phyloP scores from a whole-genome alignment of 2,797 vertebrate genomes.

The Phrynocephalus forsythii region DNA sequence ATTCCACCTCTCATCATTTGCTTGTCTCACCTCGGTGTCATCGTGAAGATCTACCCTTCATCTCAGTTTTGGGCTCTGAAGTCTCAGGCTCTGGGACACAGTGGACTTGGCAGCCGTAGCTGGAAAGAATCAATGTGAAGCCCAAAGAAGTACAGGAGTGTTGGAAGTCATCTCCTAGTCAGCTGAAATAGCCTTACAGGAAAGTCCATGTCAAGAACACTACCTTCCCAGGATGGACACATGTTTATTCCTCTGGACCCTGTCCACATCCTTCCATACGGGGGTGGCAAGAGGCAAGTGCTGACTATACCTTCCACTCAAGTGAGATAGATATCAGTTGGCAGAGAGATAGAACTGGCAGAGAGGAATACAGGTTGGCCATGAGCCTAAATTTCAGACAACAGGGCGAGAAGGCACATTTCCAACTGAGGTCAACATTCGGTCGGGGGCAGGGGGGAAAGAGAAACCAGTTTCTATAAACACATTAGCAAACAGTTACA shows the following conservation, averaged over 20 bases:
- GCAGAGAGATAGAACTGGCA: not conserved
- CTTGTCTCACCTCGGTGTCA: no score
- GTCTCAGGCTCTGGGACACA: no score
- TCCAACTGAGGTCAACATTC: slow-evolving; percentile 14
- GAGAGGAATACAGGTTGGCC: slow-evolving; percentile 23
- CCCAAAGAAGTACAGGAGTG: not conserved
- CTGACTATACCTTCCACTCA: not conserved
- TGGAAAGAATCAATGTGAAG: not conserved
- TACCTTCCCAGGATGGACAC: not conserved
- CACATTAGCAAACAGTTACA: slow-evolving; percentile 14
- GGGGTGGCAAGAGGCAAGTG: not conserved
- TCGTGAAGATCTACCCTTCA: no score
- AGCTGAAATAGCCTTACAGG: not conserved
- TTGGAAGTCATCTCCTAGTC: not conserved
- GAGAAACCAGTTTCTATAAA: slow-evolving; percentile 12
- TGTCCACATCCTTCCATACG: not conserved
- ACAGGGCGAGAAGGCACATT: not conserved
- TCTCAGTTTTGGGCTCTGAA: no score
- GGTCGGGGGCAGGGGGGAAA: not conserved
- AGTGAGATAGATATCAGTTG: not conserved
- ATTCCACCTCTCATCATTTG: no score
- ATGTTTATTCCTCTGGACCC: not conserved
- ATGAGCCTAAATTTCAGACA: slow-evolving; percentile 6
- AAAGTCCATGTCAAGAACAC: not conserved
- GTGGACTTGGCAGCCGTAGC: no score